Evolutionary conservation across 2,888 invertebrate genomes (phyloP), one percentile per base, ranked within the genome.

Genomic region (Lithophane socia): DNA sequence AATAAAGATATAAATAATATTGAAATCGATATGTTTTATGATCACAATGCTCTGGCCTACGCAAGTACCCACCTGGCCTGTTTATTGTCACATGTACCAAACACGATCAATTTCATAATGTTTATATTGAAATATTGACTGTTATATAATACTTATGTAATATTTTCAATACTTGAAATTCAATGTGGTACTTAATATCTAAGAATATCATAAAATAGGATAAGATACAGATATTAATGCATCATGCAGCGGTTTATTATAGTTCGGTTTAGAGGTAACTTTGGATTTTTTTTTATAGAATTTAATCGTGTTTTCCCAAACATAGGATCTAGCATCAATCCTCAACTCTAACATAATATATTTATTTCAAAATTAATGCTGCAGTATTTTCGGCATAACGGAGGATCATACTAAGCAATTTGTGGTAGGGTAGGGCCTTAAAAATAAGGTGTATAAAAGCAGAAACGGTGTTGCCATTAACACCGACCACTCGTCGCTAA

Each of bases 1-100:
- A 76, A 84, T 77, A 84, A 76, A 84, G 76, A 73, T 83, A 80
- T 83, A 73, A 83, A 83, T 58, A 70, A 73, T 80, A 70, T 65
- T 74, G 73, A 65, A 85, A 83, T 84, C 73, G 82, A 81, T 74
- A 84, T 58, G 54, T 65, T 78, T 82, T 72, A 82, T 18, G 67
- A 49, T 42, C 21, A 21, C 74, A 63, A n/a, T 61, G 58, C 21
- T 37, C 65, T 73, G 54, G 61, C 56, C 37, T 9, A 52, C 61
- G 68, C 67, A 68, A 37, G 67, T 18, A 7, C 10, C 58, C 83
- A 83, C 81, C 83, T 80, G 81, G 47, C 29, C 12, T n/a, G 58
- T 69, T 79, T 83, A 75, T 75, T 61, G 72, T 66, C 75, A 78
- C 63, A 66, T 54, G 63, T 75, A 56, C 56, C 67, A 49, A 64